Conservation (phyloP, 1,140 invertebrate species). For the Caligus rogercresseyi region DNA sequence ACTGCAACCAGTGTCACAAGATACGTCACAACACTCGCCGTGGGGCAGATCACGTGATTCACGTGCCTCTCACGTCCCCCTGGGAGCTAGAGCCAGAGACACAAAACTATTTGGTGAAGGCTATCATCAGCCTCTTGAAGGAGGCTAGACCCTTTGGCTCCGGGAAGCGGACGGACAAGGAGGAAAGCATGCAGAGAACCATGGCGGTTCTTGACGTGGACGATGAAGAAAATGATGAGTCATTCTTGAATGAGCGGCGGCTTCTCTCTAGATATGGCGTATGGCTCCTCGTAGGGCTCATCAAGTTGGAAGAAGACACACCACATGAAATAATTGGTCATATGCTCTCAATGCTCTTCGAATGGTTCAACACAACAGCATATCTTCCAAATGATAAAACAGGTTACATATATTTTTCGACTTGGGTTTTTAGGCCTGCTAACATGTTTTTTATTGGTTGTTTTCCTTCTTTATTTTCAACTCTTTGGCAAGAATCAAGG, state of each 20-base stretch:
- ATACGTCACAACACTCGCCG: conserved; percentile 66
- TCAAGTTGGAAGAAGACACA: conserved; percentile 58
- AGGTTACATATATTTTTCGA: background rate
- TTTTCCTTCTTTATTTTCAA: too few relatives aligned
- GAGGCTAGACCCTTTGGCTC: conserved; percentile 31
- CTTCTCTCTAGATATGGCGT: conserved; percentile 74
- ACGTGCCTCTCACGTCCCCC: conserved; percentile 62
- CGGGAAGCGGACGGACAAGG: conserved; percentile 27
- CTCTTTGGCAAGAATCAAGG: too few relatives aligned
- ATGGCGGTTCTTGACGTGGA: conserved; percentile 30
- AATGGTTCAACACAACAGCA: conserved; percentile 55
- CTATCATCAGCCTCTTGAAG: conserved; percentile 44
- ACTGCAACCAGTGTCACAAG: conserved; percentile 74
- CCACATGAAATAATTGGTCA: conserved; percentile 71
- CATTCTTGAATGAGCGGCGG: conserved; percentile 49
- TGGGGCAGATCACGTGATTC: conserved; percentile 71
- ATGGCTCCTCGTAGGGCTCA: conserved; percentile 85
- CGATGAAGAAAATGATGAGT: conserved; percentile 25
- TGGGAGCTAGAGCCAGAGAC: conserved; percentile 74
- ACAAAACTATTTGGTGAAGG: conserved; percentile 82
- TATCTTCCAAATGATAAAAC: conserved; percentile 17
- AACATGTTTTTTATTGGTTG: too few relatives aligned
- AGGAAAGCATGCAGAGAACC: conserved; percentile 29
- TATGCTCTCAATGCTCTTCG: conserved; percentile 84
- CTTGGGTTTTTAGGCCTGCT: too few relatives aligned